These are phyloP conservation scores for Pseudotriccus pelzelni DNA, from an alignment of 2,797 vertebrate species.

Conservation along the genomic window DNA sequence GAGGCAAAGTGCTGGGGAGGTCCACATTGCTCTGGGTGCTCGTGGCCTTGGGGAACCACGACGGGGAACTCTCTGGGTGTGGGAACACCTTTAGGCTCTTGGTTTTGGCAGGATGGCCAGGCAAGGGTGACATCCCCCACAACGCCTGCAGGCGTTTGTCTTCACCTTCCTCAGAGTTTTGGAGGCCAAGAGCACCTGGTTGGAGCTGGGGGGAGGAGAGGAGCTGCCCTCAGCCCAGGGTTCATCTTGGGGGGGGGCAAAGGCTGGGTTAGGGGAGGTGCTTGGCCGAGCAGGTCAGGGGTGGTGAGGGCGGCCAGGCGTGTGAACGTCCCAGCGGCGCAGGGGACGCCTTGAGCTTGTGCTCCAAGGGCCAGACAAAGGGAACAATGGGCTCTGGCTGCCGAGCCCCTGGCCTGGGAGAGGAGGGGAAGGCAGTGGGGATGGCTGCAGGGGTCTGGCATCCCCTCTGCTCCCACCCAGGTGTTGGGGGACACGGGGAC, in stretches of 20 bases:
- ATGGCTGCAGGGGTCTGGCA: fast-evolving
- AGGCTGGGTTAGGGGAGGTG: not conserved
- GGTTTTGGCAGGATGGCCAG: not conserved
- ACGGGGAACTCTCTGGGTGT: not conserved
- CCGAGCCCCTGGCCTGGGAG: not conserved
- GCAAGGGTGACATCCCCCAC: not conserved
- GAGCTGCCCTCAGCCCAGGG: not conserved
- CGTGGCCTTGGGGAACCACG: fast-evolving
- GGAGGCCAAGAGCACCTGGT: not conserved
- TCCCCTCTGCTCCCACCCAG: not conserved
- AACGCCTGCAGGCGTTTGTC: fast-evolving
- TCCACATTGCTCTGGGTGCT: fast-evolving
- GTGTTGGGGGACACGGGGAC: not conserved
- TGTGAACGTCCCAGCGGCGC: not conserved
- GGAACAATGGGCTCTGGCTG: slow-evolving; percentile 31
- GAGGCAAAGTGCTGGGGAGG: fast-evolving
- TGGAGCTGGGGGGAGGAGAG: not conserved
- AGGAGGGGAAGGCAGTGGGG: not conserved
- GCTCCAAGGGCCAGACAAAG: slow-evolving; percentile 15
- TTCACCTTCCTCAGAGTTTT: fast-evolving
- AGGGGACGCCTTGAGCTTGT: not conserved
- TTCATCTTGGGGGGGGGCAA: fast-evolving
- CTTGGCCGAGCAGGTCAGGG: fast-evolving
- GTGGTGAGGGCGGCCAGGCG: fast-evolving
- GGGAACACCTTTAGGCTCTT: not conserved